Evolutionary conservation across 2,113 vertebrate species (phyloP).

Genomic region (Scomber japonicus): DNA sequence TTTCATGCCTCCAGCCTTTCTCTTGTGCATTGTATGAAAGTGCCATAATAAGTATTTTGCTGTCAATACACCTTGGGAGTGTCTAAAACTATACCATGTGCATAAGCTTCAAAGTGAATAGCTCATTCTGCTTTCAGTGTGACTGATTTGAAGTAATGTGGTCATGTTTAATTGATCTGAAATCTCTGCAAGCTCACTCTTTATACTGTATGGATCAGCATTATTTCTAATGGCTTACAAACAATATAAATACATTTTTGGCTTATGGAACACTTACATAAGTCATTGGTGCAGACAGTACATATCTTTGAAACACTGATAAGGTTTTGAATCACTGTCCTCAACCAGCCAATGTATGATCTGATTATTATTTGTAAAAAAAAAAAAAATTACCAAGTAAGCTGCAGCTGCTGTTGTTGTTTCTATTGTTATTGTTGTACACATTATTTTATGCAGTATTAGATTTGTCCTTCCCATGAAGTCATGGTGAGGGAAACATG

Average conservation of each 20-base stretch:
- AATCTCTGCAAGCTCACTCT: constrained; percentile 53
- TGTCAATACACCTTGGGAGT: constrained; percentile 42
- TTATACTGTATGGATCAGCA: constrained; percentile 13
- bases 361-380: background rate
- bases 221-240: constrained; percentile 40
- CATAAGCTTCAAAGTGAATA: background rate
- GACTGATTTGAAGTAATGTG: constrained; percentile 43
- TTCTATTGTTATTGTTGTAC: background rate
- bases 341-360: background rate
- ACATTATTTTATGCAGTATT: background rate
- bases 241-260: background rate
- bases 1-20: constrained; percentile 64
- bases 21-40: constrained; percentile 29
- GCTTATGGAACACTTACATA: background rate
- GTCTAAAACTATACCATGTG: constrained; percentile 12
- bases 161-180: constrained; percentile 68
- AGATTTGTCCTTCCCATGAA: background rate
- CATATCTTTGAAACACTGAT: background rate
- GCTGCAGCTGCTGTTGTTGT: background rate
- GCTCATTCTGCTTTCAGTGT: background rate
- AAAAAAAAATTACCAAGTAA: too few species aligned
- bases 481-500: background rate
- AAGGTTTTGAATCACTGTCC: background rate
- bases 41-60: constrained; percentile 58
- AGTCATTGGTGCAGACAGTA: background rate